These are phyloP conservation scores for Lydus trimaculatus DNA, from an alignment of 2,888 invertebrate genomes.

Conservation along the genomic window DNA sequence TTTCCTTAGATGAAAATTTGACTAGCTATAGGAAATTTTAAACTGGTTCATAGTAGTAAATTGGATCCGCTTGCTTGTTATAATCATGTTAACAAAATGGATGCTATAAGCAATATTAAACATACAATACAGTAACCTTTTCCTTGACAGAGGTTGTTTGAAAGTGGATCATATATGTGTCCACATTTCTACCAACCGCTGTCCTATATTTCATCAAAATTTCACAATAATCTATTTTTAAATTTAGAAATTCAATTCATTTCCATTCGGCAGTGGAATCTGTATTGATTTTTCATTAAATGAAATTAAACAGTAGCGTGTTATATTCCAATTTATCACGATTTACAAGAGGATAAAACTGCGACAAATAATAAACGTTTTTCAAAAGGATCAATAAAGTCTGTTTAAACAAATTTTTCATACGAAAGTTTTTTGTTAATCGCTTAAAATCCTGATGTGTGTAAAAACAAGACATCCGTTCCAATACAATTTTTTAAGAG, in stretches of 20 bases:
- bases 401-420: background rate
- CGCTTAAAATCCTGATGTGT: background rate
- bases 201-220: background rate
- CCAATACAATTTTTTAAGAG: too few relatives aligned
- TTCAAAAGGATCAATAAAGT: background rate
- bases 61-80: background rate
- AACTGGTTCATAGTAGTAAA: background rate
- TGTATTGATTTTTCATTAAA: background rate
- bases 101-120: background rate
- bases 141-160: background rate
- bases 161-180: background rate
- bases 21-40: background rate
- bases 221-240: background rate
- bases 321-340: background rate
- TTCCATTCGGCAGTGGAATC: background rate
- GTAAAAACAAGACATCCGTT: too few relatives aligned
- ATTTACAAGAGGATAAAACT: background rate
- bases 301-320: background rate
- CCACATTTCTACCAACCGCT: background rate
- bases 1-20: background rate
- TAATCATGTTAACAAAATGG: background rate
- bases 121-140: background rate
- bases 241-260: background rate
- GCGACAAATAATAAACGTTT: background rate
- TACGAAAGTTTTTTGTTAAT: background rate